These are phyloP conservation scores for Limosa lapponica DNA, from an alignment of 2,797 vertebrate genomes.

Conservation along the genomic window DNA sequence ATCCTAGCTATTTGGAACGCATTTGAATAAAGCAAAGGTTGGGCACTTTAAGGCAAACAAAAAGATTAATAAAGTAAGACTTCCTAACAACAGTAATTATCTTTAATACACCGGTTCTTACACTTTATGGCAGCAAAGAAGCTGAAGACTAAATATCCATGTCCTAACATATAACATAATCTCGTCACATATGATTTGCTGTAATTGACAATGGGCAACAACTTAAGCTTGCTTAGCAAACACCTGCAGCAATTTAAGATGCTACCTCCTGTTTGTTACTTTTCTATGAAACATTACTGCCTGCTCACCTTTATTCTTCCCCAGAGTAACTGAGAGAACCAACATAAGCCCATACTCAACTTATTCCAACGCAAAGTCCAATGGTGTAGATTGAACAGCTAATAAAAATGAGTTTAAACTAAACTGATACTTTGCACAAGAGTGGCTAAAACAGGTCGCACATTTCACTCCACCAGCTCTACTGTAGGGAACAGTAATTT, in stretches of 20 bases:
- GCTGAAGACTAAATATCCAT: not conserved
- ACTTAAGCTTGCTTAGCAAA: not conserved
- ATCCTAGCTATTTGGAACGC: not conserved
- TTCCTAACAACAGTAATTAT: slow-evolving; percentile 9
- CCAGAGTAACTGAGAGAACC: not conserved
- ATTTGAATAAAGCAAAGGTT: not conserved
- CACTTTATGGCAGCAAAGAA: not conserved
- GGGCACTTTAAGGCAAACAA: not conserved
- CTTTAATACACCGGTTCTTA: not conserved
- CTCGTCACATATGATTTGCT: not conserved
- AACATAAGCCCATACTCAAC: not conserved
- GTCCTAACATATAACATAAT: not conserved
- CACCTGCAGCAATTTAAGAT: not conserved
- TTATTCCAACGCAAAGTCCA: not conserved
- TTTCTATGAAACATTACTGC: not conserved
- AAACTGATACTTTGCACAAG: not conserved
- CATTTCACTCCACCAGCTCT: not conserved
- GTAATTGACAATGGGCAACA: not conserved
- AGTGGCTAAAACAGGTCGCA: not conserved
- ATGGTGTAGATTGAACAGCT: not conserved
- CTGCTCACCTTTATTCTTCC: not conserved
- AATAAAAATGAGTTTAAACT: not conserved
- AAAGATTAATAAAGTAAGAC: not conserved
- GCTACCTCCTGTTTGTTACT: not conserved
- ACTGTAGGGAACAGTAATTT: not conserved